Base-by-base conservation (phyloP, 2,113 vertebrate genomes). In the Lycaon pictus region DNA sequence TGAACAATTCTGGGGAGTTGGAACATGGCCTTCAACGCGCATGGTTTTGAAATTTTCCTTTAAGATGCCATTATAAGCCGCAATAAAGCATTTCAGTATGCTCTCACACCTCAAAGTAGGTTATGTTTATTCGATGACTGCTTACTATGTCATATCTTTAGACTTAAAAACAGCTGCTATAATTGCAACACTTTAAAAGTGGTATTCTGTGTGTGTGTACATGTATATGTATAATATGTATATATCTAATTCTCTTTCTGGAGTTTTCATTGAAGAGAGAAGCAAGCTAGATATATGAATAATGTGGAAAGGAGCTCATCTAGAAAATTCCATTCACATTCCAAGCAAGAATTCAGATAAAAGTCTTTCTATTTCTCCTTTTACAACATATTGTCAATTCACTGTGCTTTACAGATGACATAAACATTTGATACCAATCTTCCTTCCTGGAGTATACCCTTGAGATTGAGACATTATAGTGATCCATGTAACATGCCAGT, bases 41-140 rank as follows among this genome's bases (percentile, higher is more conserved):
- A 74, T 25, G 22, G 91, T 97, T 97, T 87, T 97, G 83, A 98
- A 88, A 95, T 95, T 88, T 97, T 94, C 32, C 89, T 98, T 96
- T 83, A 94, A 91, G 32, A 96, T 11, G 90, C 82, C 81, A 97
- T 97, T 95, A 96, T 10, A 89, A 95, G 80, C 74, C 0, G 19
- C 56, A 97, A 90, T 76, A 97, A 97, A 65, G 16, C 96, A 93
- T 56, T 96, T 96, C 95, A 94, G 92, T 89, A 86, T 94, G 93
- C 93, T 95, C 93, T 97, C 83, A 86, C 96, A 97, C 93, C 71
- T 93, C 97, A 92, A 97, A 97, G 87, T 72, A 74, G 62, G 72
- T 56, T 95, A 93, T 76, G 92, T 96, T 96, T 89, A 96, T 20
- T 87, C 48, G 69, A 0, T 43, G 89, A 96, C 7, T 69, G 84